Evolutionary conservation across 2,797 vertebrate species (phyloP).

Genomic region (Hyperoplus lanceolatus): DNA sequence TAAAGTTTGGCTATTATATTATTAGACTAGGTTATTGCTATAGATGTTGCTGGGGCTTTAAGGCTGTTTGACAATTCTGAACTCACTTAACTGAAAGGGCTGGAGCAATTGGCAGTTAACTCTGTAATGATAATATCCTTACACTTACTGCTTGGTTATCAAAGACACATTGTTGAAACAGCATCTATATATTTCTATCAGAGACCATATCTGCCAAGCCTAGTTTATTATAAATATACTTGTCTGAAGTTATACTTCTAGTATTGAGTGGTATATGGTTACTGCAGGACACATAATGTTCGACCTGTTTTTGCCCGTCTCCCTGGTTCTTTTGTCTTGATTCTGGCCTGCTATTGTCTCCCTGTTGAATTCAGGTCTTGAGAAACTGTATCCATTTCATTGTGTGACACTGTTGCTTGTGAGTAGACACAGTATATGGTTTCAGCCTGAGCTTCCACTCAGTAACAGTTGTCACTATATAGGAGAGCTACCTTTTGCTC

Average conservation of each 20-base stretch:
- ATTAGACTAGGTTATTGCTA: background rate
- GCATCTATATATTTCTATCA: background rate
- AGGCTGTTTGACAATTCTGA: background rate
- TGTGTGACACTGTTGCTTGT: constrained; percentile 39
- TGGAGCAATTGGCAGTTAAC: background rate
- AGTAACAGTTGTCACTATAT: background rate
- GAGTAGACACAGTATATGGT: constrained; percentile 50
- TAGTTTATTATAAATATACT: background rate
- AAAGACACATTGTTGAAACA: background rate
- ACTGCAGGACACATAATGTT: constrained; percentile 2
- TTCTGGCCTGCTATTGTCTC: background rate
- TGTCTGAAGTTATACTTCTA: background rate
- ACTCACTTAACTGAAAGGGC: background rate
- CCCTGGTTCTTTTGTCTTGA: background rate
- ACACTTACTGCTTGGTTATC: background rate
- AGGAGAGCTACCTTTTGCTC: background rate
- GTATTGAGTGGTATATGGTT: background rate
- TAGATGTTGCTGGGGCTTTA: background rate
- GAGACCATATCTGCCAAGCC: background rate
- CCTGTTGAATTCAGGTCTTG: constrained; percentile 25
- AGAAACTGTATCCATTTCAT: constrained; percentile 60
- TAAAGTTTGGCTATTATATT: background rate
- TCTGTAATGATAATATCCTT: too few species aligned
- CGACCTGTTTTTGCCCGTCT: background rate
- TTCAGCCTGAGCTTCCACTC: constrained; percentile 39